Percentiles rank a stretch among this genome's conserved stretches.
Conservation (phyloP, 2,797 vertebrate species). For the Leptodactylus fallax region DNA sequence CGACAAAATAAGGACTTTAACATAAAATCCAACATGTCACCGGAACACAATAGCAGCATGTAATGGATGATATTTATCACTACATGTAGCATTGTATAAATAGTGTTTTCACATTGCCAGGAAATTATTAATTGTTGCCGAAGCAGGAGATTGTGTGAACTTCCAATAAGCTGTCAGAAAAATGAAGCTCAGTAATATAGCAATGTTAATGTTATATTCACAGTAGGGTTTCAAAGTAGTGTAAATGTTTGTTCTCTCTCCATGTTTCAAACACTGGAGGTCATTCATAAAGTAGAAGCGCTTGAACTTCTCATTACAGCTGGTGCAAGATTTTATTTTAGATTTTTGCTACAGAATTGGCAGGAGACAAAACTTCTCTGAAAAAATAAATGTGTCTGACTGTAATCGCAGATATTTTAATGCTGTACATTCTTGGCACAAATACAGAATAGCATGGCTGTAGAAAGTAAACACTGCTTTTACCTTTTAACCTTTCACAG, state of each 20-base stretch:
- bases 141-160: slow-evolving; percentile 65
- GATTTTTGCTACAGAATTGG: slow-evolving; percentile 68
- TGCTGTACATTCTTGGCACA: slow-evolving; percentile 60
- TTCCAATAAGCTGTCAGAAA: slow-evolving; percentile 68
- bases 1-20: slow-evolving; percentile 72
- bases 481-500: slow-evolving; percentile 54
- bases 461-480: slow-evolving; percentile 62
- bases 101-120: slow-evolving; percentile 55
- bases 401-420: slow-evolving; percentile 65
- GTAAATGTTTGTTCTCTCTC: slow-evolving; percentile 74
- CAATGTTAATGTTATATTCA: slow-evolving; percentile 67
- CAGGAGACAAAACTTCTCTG: slow-evolving; percentile 74
- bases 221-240: slow-evolving; percentile 67
- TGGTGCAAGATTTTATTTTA: slow-evolving; percentile 67
- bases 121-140: slow-evolving; percentile 65
- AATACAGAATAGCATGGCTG: slow-evolving; percentile 68
- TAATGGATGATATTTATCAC: slow-evolving; percentile 47
- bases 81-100: slow-evolving; percentile 34
- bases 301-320: slow-evolving; percentile 67
- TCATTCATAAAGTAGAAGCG: slow-evolving; percentile 69
- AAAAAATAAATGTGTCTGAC: slow-evolving; percentile 70
- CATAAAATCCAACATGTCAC: slow-evolving; percentile 72
- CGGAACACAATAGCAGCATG: slow-evolving; percentile 33
- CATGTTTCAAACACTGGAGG: slow-evolving; percentile 70
- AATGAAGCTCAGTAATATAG: slow-evolving; percentile 65